Conservation (phyloP, 2,888 invertebrate genomes). For the Sinelater perroti region DNA sequence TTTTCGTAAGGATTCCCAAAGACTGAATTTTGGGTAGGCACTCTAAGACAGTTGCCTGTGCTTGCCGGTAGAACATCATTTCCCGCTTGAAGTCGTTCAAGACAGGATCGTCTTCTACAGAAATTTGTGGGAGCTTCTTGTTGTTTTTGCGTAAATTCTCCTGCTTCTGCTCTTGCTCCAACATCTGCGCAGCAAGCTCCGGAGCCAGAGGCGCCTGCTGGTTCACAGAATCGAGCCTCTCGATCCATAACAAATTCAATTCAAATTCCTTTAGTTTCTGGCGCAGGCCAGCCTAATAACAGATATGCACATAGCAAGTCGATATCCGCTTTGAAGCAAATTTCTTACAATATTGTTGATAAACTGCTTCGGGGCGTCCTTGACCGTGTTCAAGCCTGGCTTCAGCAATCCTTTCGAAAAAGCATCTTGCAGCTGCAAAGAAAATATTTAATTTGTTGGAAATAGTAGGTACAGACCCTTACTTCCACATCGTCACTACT, state of each 20-base stretch:
- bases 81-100: conserved; percentile 93
- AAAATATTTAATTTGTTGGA: too few relatives aligned
- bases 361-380: conserved; percentile 65
- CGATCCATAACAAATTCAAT: conserved; percentile 83
- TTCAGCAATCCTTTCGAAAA: conserved; percentile 86
- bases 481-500: conserved; percentile 54
- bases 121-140: conserved; percentile 71
- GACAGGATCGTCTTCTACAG: conserved; percentile 77
- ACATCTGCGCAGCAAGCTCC: conserved; percentile 80
- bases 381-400: conserved; percentile 82
- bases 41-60: conserved; percentile 85
- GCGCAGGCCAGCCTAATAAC: conserved; percentile 68
- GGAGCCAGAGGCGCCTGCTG: conserved; percentile 84
- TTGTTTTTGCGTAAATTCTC: conserved; percentile 72
- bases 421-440: conserved; percentile 86
- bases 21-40: conserved; percentile 81
- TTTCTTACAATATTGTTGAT: conserved; percentile 82
- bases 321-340: conserved; percentile 40
- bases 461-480: too few relatives aligned
- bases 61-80: conserved; percentile 86
- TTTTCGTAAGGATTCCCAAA: conserved; percentile 78
- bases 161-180: conserved; percentile 77
- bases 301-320: background rate
- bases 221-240: conserved; percentile 82
- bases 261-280: conserved; percentile 76